These are phyloP conservation scores for Camponotus fellah DNA, from an alignment of 2,888 invertebrate genomes.

Conservation along the genomic window DNA sequence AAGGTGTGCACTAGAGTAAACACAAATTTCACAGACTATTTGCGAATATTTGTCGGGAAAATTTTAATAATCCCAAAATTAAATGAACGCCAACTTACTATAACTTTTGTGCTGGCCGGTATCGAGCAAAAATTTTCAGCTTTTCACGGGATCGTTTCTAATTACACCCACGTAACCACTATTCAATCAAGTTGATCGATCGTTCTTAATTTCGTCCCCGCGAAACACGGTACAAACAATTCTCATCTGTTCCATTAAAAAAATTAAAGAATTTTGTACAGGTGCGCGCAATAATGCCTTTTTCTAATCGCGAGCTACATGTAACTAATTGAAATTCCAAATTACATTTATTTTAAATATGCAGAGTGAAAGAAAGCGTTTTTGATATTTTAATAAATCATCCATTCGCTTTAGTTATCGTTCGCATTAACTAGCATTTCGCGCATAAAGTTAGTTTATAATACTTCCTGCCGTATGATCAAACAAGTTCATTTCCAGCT, in stretches of 20 bases:
- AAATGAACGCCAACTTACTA: conserved; percentile 55
- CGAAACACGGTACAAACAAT: conserved; percentile 22
- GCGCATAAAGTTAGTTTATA: neutral
- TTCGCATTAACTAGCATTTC: conserved; percentile 11
- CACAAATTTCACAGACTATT: conserved; percentile 58
- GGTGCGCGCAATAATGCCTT: neutral
- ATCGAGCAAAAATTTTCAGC: conserved; percentile 62
- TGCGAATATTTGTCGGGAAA: conserved; percentile 55
- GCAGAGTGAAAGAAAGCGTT: neutral
- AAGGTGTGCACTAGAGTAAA: neutral
- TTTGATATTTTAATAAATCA: conserved; percentile 23
- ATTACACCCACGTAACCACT: conserved; percentile 32
- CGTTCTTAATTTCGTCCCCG: conserved; percentile 26
- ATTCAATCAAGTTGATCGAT: conserved; percentile 38
- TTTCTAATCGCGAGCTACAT: neutral
- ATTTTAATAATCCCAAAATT: conserved; percentile 60
- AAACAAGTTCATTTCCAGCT: conserved; percentile 12
- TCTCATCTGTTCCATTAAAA: neutral
- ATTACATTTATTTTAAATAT: neutral
- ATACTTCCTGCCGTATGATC: conserved; percentile 1
- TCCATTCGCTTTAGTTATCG: neutral
- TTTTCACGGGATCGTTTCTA: conserved; percentile 46
- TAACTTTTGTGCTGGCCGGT: conserved; percentile 49
- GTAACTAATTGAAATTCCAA: neutral
- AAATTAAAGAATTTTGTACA: conserved; percentile 3